phyloP scores from a whole-genome alignment of 2,113 vertebrate species.

The Myotis lucifugus region DNA sequence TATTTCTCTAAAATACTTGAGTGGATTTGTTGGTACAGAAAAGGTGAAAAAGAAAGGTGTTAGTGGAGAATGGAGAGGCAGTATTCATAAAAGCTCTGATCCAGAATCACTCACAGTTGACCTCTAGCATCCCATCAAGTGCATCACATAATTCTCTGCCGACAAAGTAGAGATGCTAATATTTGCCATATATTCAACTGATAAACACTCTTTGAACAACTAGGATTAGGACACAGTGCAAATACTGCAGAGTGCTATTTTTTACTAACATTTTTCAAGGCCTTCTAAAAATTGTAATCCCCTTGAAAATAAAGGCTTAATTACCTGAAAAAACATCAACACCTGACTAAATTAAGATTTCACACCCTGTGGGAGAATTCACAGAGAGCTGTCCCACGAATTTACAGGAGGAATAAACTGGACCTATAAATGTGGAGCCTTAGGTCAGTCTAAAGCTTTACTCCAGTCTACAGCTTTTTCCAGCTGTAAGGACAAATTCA shows the following conservation, averaged over 20 bases:
- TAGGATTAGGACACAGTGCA: slow-evolving; percentile 1
- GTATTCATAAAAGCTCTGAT: background rate
- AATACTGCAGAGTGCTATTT: slow-evolving; percentile 33
- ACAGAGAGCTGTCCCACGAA: slow-evolving; percentile 16
- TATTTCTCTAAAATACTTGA: slow-evolving; percentile 31
- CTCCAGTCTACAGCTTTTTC: slow-evolving; percentile 45
- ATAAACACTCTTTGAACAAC: slow-evolving; percentile 30
- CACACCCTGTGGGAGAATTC: slow-evolving; percentile 38
- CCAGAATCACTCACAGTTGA: background rate
- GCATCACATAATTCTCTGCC: background rate
- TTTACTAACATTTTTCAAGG: slow-evolving; percentile 62
- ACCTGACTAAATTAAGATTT: slow-evolving; percentile 65
- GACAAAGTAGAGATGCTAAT: slow-evolving; percentile 52
- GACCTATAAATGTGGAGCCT: slow-evolving; percentile 57
- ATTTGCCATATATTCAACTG: slow-evolving; percentile 36
- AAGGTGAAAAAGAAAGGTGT: slow-evolving; percentile 27
- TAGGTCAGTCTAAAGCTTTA: slow-evolving; percentile 46
- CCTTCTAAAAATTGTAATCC: slow-evolving; percentile 66
- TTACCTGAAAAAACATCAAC: slow-evolving; percentile 66
- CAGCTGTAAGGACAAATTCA: slow-evolving; percentile 53
- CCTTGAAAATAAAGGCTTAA: slow-evolving; percentile 75
- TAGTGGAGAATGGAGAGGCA: background rate
- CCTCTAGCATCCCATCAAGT: slow-evolving; percentile 25
- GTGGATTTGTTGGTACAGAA: background rate
- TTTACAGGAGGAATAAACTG: slow-evolving; percentile 53